phyloP scores from a whole-genome alignment of 2,888 invertebrate genomes.

The Tenodera sinensis region DNA sequence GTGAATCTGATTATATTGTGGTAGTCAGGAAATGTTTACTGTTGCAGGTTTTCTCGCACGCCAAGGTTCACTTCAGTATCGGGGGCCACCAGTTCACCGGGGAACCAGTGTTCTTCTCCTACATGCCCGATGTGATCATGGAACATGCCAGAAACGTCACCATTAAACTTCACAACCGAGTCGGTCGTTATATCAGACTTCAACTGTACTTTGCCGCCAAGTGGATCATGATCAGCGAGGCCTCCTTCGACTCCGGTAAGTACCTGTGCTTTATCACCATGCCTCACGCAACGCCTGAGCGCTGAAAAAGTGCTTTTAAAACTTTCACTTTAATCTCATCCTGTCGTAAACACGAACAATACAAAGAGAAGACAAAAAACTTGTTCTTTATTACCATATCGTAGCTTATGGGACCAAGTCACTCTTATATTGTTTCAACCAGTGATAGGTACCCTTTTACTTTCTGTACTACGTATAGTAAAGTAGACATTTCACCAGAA shows the following conservation, averaged over 20 bases:
- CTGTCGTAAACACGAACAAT: too few species aligned
- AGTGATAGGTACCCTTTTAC: too few species aligned
- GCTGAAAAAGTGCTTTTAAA: too few species aligned
- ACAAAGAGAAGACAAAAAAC: too few species aligned
- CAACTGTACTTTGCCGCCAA: constrained; percentile 74
- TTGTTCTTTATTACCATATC: too few species aligned
- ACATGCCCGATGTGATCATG: constrained; percentile 69
- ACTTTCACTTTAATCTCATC: too few species aligned
- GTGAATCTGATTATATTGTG: neutral
- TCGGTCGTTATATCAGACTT: constrained; percentile 70
- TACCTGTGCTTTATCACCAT: neutral
- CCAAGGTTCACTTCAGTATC: constrained; percentile 71
- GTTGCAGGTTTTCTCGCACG: constrained; percentile 70
- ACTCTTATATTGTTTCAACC: too few species aligned
- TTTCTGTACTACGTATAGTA: too few species aligned
- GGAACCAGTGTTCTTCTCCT: constrained; percentile 69
- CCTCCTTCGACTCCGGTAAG: constrained; percentile 76
- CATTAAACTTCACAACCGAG: constrained; percentile 71
- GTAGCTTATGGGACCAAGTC: too few species aligned
- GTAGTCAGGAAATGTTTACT: neutral
- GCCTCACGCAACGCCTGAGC: neutral
- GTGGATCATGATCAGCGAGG: constrained; percentile 85
- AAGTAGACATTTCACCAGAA: too few species aligned
- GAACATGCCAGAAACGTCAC: constrained; percentile 79
- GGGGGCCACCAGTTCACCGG: constrained; percentile 68